Base-by-base conservation (phyloP, 2,113 vertebrate genomes). In the Protobothrops mucrosquamatus region DNA sequence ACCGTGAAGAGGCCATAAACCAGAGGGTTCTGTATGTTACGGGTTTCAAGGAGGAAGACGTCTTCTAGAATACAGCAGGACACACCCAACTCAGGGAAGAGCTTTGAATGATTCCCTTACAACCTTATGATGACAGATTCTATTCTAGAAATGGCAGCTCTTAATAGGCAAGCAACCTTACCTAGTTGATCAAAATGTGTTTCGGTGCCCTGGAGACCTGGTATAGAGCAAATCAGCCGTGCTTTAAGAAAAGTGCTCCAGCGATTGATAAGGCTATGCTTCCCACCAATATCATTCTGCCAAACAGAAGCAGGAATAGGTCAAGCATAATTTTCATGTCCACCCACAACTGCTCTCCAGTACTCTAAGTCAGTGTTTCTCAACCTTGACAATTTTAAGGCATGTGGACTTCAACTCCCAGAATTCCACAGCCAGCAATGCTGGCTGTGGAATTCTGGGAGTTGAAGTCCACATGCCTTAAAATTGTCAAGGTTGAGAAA, bases 181-280 rank as follows among this genome's bases (percentile, higher is more conserved):
- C 98, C 98, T 0, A 99, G 95, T 29, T 98, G 98, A 90, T 99
- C 98, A 0, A 99, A 99, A 92, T 98, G 97, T 0, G 98, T 98
- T 97, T 99, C 98, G 0, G 98, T 97, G 59, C 98, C 98, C 2
- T 97, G 98, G 0, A 96, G 97, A 0, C 98, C 98, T 0, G 98
- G 97, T 6, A 98, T 97, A 1, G 98, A 98, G 92, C 98, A 99
- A 89, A 99, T 96, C 88, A 99, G 97, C 55, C 98, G 95, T 6
- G 98, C 98, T 96, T 99, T 99, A 24, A 98, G 98, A 96, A 98
- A 99, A 0, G 98, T 99, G 93, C 98, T 99, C 98, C 98, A 99
- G 46, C 98, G 98, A 95, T 98, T 98, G 95, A 98, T 99, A 95
- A 99, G 98, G 94, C 98, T 98, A 92, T 97, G 97, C 93, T 97